Base-by-base conservation (phyloP, 2,888 invertebrate species). In the Eupithecia pulchellata region DNA sequence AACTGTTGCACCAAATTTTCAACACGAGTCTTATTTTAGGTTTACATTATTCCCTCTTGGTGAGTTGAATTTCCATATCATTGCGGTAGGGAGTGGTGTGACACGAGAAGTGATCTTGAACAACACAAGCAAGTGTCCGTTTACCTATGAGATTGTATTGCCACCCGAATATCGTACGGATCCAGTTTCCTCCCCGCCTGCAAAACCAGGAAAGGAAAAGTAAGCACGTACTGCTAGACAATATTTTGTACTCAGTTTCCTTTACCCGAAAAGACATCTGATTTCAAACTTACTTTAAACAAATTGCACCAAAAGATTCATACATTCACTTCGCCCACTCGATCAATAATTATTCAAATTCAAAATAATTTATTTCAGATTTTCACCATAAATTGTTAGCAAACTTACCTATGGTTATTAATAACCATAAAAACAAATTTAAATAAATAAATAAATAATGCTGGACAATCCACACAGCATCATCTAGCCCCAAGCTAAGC, bases 111-210 rank as follows among this genome's bases (percentile, higher is more conserved):
- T 96, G 0, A 92, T 94, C 68, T 83, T 96, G 30, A 95, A 94
- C 76, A 96, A 96, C 81, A 95, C 87, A 0, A 96, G 96, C 73
- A 93, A 93, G 83, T 96, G 95, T 81, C 92, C 95, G 0, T 93
- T 95, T 14, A 90, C 91, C 0, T 95, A 94, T 73, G 89, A 90
- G 76, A 92, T 95, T 61, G 77, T 90, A 66, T 75, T 94, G 61
- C 93, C 93, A 17, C 47, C 70, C 5, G 68, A 85, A 75, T 91
- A 92, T 72, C 85, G 81, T 73, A 29, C 55, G 1, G 86, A 88
- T 30, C 30, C 32, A n/a, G 0, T 1, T n/a, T 11, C 32, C n/a
- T 6, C 30, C 36, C 68, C 77, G 17, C 72, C 77, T 14, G 36
- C 77, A 39, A 13, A 71, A 8, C 86, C 84, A 78, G 71, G 84